A percentile compares a stretch with the other conserved stretches of the same genome.
Evolutionary conservation across 2,113 vertebrate genomes (phyloP).

Genomic region (Gymnorhina tibicen): DNA sequence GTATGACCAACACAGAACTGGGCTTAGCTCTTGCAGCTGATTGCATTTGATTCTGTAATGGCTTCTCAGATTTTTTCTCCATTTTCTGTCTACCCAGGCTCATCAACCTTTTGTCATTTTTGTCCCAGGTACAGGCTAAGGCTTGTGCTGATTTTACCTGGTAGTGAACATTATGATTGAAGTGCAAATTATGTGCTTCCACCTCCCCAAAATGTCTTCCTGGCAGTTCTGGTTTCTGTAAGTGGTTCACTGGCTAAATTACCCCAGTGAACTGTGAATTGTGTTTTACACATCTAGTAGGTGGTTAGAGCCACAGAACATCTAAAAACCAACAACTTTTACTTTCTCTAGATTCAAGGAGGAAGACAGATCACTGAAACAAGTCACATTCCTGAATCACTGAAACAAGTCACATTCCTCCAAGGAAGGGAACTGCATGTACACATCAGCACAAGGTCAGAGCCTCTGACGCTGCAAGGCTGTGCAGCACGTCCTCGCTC

Average conservation of each 20-base stretch:
- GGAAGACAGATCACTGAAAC: background rate
- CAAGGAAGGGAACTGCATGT: background rate
- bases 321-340: background rate
- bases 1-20: background rate
- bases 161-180: background rate
- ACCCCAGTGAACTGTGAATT: background rate
- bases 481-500: accelerated
- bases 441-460: background rate
- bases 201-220: background rate
- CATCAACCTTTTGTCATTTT: background rate
- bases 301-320: background rate
- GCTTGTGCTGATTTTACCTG: background rate
- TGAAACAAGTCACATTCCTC: accelerated
- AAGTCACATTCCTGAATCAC: accelerated
- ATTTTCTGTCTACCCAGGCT: background rate
- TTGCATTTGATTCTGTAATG: background rate
- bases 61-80: background rate
- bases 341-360: background rate
- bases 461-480: background rate
- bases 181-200: background rate
- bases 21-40: background rate
- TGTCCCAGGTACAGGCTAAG: background rate
- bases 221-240: background rate
- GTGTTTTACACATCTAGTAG: background rate
- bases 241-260: background rate